Evolutionary conservation across 2,113 vertebrate species (phyloP).

Genomic region (Corythaixoides concolor): DNA sequence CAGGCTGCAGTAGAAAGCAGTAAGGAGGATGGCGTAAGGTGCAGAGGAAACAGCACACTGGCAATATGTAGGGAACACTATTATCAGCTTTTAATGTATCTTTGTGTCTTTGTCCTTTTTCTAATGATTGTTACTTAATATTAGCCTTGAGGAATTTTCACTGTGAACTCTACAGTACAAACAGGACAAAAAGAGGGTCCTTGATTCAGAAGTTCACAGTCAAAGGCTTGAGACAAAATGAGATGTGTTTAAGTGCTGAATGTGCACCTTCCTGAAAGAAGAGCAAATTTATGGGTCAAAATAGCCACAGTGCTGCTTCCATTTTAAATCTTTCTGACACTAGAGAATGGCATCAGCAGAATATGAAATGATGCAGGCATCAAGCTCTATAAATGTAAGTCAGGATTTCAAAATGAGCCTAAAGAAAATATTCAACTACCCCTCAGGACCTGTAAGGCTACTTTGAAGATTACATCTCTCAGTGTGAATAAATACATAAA

Average conservation of each 20-base stretch:
- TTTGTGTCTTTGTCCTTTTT: background rate
- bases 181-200: background rate
- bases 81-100: background rate
- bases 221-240: background rate
- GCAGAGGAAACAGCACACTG: conserved; percentile 23
- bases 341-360: background rate
- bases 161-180: background rate
- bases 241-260: background rate
- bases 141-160: background rate
- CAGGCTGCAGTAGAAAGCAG: background rate
- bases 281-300: conserved; percentile 5
- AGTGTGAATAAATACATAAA: conserved; percentile 35
- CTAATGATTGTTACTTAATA: background rate
- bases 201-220: background rate
- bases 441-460: background rate
- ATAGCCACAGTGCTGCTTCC: background rate
- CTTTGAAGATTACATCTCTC: conserved; percentile 50
- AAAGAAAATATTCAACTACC: conserved; percentile 26
- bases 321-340: conserved; percentile 15
- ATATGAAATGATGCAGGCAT: conserved; percentile 9
- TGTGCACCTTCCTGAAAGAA: background rate
- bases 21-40: background rate
- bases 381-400: conserved; percentile 29
- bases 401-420: conserved; percentile 34
- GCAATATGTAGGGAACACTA: background rate